phyloP scores from a whole-genome alignment of 2,888 invertebrate species.

The Polyploca ridens region DNA sequence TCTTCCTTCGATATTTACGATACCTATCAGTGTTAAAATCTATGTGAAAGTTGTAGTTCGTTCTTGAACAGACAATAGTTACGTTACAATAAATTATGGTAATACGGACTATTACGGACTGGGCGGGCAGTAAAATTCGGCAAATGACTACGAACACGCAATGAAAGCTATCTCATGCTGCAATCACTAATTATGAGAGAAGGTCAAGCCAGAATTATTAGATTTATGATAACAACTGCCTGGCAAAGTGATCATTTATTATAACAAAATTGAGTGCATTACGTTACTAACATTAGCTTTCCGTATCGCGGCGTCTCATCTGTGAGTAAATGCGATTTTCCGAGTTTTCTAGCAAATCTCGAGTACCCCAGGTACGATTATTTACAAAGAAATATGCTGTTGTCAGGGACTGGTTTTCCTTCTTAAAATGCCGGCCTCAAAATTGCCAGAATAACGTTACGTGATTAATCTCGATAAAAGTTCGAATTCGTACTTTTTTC shows the following conservation, averaged over 20 bases:
- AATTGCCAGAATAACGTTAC: too few relatives aligned
- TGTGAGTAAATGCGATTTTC: too few relatives aligned
- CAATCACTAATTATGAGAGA: constrained; percentile 30
- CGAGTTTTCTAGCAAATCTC: too few relatives aligned
- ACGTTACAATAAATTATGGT: background rate
- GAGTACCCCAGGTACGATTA: too few relatives aligned
- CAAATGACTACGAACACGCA: constrained; percentile 25
- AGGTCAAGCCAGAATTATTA: constrained; percentile 25
- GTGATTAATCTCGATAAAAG: too few relatives aligned
- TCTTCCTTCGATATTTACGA: background rate
- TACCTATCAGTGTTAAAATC: background rate
- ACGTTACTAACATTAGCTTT: too few relatives aligned
- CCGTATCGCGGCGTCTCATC: too few relatives aligned
- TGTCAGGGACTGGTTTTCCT: too few relatives aligned
- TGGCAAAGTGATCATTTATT: constrained; percentile 8
- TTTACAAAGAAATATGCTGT: too few relatives aligned
- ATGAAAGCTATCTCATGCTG: constrained; percentile 24
- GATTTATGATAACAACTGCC: constrained; percentile 13
- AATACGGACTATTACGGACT: too few relatives aligned
- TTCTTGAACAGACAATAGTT: background rate
- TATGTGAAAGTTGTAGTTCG: background rate
- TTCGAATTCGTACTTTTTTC: too few relatives aligned
- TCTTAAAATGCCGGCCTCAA: too few relatives aligned
- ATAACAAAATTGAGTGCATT: background rate
- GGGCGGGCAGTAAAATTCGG: background rate